Percentiles rank a stretch among this genome's conserved stretches.
These are phyloP conservation scores for Argya squamiceps DNA, from an alignment of 2,797 vertebrate genomes.

Conservation along the genomic window DNA sequence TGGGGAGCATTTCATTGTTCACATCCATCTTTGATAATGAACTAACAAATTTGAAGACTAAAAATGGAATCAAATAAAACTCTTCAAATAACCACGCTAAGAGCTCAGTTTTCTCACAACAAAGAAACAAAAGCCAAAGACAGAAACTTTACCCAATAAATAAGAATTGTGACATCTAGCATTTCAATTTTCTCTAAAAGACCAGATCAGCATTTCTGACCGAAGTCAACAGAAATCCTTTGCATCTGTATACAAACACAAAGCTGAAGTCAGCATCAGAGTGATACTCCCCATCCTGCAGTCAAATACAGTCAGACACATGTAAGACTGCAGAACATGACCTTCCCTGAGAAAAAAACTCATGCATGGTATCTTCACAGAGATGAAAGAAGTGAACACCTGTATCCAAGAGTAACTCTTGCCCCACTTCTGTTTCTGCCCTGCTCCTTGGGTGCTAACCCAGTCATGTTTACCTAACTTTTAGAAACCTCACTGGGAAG, in stretches of 20 bases:
- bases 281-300: neutral
- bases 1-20: neutral
- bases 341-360: neutral
- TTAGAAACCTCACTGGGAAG: neutral
- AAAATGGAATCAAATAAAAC: neutral
- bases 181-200: neutral
- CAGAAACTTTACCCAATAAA: neutral
- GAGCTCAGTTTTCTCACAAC: neutral
- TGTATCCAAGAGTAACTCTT: neutral
- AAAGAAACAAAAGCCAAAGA: neutral
- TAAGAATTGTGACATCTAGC: neutral
- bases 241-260: neutral
- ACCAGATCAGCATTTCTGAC: neutral
- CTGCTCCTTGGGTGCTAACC: neutral
- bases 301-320: neutral
- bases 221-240: neutral
- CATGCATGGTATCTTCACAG: rapidly evolving
- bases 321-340: rapidly evolving
- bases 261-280: neutral
- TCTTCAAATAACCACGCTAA: neutral
- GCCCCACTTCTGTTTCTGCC: neutral
- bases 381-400: neutral
- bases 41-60: neutral
- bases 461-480: neutral
- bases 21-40: neutral